Percentiles rank a stretch among this genome's conserved stretches.
These are phyloP conservation scores for Lampris megalopsis DNA, from an alignment of 2,113 vertebrate species.

Conservation along the genomic window DNA sequence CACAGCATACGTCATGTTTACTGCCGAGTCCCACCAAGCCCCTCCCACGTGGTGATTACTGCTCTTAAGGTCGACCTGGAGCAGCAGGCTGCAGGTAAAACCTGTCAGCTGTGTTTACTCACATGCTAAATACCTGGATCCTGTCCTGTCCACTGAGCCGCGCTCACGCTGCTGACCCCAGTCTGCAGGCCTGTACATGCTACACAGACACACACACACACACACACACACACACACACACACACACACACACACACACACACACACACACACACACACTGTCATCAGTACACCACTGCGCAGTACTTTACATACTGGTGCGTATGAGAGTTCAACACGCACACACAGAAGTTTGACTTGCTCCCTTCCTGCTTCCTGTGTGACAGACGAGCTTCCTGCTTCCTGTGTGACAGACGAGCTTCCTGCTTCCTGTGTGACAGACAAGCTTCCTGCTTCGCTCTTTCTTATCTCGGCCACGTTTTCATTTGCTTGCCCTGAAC, in stretches of 20 bases:
- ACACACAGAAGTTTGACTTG: slow-evolving; percentile 45
- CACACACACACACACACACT: slow-evolving; percentile 14
- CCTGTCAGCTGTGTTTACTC: too few relatives aligned
- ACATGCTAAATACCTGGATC: slow-evolving; percentile 39
- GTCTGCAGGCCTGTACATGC: slow-evolving; percentile 62
- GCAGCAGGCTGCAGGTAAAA: too few relatives aligned
- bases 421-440: slow-evolving; percentile 82
- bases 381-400: slow-evolving; percentile 79
- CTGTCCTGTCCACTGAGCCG: slow-evolving; percentile 64
- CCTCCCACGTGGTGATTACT: too few relatives aligned
- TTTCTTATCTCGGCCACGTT: slow-evolving; percentile 78
- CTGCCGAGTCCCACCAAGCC: too few relatives aligned
- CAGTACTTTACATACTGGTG: slow-evolving; percentile 39
- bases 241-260: slow-evolving; percentile 4
- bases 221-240: slow-evolving; percentile 56
- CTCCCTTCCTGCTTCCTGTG: slow-evolving; percentile 80
- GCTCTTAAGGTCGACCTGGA: too few relatives aligned
- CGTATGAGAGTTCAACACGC: slow-evolving; percentile 45
- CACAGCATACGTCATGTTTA: too few relatives aligned
- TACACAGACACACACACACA: slow-evolving; percentile 60
- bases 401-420: slow-evolving; percentile 36
- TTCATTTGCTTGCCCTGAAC: slow-evolving; percentile 82
- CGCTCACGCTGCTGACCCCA: slow-evolving; percentile 76
- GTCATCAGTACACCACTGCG: not conserved
- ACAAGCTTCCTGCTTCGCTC: slow-evolving; percentile 80